Evolutionary conservation across 2,113 vertebrate genomes (phyloP).

Genomic region (Alosa alosa): DNA sequence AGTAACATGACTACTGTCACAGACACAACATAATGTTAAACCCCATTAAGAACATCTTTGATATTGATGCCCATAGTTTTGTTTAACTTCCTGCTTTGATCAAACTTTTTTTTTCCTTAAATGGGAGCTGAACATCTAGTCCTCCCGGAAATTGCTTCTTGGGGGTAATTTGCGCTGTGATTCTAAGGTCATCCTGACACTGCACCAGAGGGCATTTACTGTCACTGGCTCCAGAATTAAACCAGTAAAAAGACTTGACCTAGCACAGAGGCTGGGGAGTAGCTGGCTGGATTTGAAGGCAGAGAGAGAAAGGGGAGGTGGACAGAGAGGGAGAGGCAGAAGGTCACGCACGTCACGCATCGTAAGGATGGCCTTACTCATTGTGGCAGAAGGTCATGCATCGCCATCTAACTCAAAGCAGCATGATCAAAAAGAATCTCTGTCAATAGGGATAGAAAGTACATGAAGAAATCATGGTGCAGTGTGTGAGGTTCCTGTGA

Average conservation of each 20-base stretch:
- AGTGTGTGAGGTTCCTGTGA: not conserved
- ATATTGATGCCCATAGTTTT: not conserved
- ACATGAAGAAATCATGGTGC: no score
- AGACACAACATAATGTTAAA: not conserved
- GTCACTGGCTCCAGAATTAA: conserved; percentile 5
- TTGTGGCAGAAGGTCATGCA: no score
- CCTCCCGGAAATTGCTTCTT: conserved; percentile 4
- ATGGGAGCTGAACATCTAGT: not conserved
- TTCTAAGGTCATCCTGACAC: not conserved
- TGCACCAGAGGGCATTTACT: not conserved
- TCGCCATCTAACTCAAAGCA: not conserved
- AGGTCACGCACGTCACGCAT: not conserved
- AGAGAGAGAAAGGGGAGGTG: not conserved
- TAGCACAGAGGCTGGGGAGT: not conserved
- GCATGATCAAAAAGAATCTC: not conserved
- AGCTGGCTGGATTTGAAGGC: not conserved
- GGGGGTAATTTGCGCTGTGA: conserved; percentile 5
- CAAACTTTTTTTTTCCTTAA: not conserved
- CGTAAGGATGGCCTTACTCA: no score
- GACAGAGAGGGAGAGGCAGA: not conserved
- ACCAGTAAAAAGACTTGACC: conserved; percentile 16
- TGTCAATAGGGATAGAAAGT: not conserved
- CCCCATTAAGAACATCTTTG: not conserved
- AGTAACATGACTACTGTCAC: not conserved
- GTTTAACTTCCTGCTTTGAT: not conserved